Conservation (phyloP, 2,888 invertebrate species). For the Onchidella celtica region DNA sequence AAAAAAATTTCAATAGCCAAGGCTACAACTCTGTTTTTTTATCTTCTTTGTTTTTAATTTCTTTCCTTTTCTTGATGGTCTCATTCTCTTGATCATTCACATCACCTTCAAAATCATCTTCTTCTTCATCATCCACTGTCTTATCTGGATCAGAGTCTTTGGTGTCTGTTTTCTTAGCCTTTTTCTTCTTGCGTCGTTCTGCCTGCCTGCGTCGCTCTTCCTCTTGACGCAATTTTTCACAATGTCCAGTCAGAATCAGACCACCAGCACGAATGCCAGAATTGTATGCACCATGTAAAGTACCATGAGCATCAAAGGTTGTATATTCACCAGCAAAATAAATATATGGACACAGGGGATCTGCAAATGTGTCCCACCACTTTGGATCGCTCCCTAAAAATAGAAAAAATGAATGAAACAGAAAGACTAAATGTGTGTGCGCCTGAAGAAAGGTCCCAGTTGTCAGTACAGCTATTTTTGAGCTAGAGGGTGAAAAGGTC, state of each 20-base stretch:
- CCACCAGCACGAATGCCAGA: constrained; percentile 58
- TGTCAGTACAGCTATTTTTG: no score
- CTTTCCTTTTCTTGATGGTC: not conserved
- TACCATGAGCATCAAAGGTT: constrained; percentile 59
- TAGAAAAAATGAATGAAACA: no score
- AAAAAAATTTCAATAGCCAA: no score
- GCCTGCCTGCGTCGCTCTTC: constrained; percentile 17
- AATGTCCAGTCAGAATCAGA: constrained; percentile 32
- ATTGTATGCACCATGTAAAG: constrained; percentile 68
- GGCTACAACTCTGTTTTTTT: not conserved
- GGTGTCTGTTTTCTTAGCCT: constrained; percentile 16
- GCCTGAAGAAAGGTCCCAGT: no score
- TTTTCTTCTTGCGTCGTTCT: constrained; percentile 2
- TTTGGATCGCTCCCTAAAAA: constrained; percentile 37
- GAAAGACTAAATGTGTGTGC: no score
- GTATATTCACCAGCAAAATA: constrained; percentile 72
- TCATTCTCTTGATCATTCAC: constrained; percentile 2
- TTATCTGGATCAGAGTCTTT: not conserved
- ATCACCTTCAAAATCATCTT: no score
- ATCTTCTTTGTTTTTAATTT: no score
- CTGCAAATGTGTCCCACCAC: constrained; percentile 59
- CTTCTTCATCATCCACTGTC: constrained; percentile 12
- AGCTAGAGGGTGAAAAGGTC: no score
- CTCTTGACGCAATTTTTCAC: constrained; percentile 30
- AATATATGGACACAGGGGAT: constrained; percentile 68